Conservation (phyloP, 1,140 invertebrate genomes). For the Apis laboriosa region DNA sequence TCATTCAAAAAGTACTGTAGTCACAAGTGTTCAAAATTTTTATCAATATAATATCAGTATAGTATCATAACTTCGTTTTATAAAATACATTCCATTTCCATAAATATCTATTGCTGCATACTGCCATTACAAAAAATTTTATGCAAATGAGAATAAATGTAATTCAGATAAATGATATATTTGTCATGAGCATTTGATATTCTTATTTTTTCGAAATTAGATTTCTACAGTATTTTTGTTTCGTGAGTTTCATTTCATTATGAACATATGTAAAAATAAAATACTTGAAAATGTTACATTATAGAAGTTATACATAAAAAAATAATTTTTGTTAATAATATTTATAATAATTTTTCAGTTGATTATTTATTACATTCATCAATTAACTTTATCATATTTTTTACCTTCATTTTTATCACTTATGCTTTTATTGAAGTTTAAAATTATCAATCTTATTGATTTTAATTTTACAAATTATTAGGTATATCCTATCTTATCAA, state of each 20-base stretch:
- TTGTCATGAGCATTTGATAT: not conserved
- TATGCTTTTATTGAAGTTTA: not conserved
- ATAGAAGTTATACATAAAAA: not conserved
- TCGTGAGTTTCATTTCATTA: not conserved
- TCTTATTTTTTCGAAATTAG: not conserved
- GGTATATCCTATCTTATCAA: slow-evolving; percentile 59
- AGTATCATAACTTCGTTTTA: slow-evolving; percentile 19
- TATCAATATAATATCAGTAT: slow-evolving; percentile 13
- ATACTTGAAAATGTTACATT: not conserved
- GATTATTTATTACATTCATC: slow-evolving; percentile 25
- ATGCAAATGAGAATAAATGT: slow-evolving; percentile 19
- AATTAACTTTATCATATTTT: slow-evolving; percentile 16
- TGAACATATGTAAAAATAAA: not conserved
- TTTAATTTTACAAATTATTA: slow-evolving; percentile 56
- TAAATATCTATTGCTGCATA: slow-evolving; percentile 34
- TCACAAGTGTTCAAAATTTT: slow-evolving; percentile 38
- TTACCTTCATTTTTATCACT: not conserved
- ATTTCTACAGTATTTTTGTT: not conserved
- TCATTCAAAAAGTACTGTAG: slow-evolving; percentile 51
- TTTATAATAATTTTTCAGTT: slow-evolving; percentile 19
- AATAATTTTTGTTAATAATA: not conserved
- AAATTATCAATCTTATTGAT: slow-evolving; percentile 21
- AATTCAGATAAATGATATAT: not conserved
- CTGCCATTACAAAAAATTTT: slow-evolving; percentile 25
- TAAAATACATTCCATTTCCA: slow-evolving; percentile 12